Base-by-base conservation (phyloP, 2,113 vertebrate genomes). In the Crotalus tigris region DNA sequence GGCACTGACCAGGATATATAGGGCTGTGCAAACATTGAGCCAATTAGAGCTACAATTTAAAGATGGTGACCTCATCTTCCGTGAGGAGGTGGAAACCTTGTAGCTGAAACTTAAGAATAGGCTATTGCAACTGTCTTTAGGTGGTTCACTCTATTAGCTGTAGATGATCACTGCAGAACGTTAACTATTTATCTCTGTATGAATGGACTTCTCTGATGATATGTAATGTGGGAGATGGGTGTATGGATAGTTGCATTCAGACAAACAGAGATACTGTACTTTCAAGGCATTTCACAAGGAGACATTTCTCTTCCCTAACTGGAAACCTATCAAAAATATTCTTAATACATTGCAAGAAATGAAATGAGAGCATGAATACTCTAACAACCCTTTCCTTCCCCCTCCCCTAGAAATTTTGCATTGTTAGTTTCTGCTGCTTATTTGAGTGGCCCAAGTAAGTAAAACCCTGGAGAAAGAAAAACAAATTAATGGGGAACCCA, bases 81-180 rank as follows among this genome's bases (percentile, higher is more conserved):
- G 95, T 91, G 75, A 95, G 91, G 81, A 94, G 93, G 92, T 92
- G 58, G 90, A 88, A 64, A 90, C 75, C 51, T 75, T 96, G 93
- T 86, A 91, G 86, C 44, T 55, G 94, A 96, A 96, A 94, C 93
- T 97, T 95, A 96, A 95, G 95, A 89, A 91, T 17, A 88, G 57
- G 91, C 61, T 88, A 19, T 92, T 95, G 90, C 0, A 0, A 90
- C 88, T 26, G 23, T 15, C 90, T 92, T 95, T 94, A 0, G 0
- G 69, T 93, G 75, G 92, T 89, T 91, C 92, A 59, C 24, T 81
- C 89, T 94, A 54, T 94, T 94, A 88, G 69, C 91, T 81, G 89
- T 88, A 53, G 21, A 15, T 61, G 59, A 51, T 75, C 0, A 0
- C 0, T 0, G 85, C 81, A 17, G 93, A 96, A 95, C 95, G 90